Evolutionary conservation across 2,888 invertebrate genomes (phyloP).

Genomic region (Coremacera marginata): DNA sequence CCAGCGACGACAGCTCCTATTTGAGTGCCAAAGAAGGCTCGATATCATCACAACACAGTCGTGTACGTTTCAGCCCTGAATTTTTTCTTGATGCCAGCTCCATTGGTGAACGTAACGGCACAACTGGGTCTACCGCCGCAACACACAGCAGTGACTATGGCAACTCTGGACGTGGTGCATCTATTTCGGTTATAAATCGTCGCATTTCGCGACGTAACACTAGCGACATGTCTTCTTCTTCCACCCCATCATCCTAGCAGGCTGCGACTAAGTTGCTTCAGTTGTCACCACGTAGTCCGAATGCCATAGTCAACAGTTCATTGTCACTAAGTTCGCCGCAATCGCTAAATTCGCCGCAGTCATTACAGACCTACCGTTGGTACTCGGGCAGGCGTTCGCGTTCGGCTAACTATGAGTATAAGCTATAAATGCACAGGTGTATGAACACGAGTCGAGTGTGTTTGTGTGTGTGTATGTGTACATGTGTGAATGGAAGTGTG

Average conservation of each 20-base stretch:
- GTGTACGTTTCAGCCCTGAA: constrained; percentile 84
- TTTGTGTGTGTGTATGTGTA: neutral
- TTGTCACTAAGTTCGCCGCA: constrained; percentile 46
- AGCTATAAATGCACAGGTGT: constrained; percentile 55
- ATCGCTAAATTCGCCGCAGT: constrained; percentile 38
- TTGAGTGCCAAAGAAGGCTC: constrained; percentile 85
- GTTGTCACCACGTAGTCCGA: constrained; percentile 64
- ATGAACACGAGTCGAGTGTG: neutral
- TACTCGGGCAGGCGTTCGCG: constrained; percentile 68
- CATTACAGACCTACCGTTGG: constrained; percentile 61
- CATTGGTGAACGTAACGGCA: constrained; percentile 45
- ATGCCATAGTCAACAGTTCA: constrained; percentile 56
- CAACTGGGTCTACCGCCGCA: constrained; percentile 30
- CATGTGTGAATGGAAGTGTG: neutral
- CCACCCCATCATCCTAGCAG: constrained; percentile 67
- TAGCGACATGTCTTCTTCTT: constrained; percentile 52
- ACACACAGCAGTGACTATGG: constrained; percentile 41
- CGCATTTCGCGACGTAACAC: constrained; percentile 59
- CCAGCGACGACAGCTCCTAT: constrained; percentile 90
- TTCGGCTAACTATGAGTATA: constrained; percentile 68
- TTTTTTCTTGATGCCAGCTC: constrained; percentile 74
- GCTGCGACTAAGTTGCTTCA: constrained; percentile 55
- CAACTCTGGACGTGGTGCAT: constrained; percentile 41
- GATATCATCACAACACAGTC: constrained; percentile 77
- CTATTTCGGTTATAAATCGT: constrained; percentile 51